Percentiles rank a stretch among this genome's conserved stretches.
phyloP scores from a whole-genome alignment of 35 echinoderm and acorn worm species.

The Ophiothrix spiculata region DNA sequence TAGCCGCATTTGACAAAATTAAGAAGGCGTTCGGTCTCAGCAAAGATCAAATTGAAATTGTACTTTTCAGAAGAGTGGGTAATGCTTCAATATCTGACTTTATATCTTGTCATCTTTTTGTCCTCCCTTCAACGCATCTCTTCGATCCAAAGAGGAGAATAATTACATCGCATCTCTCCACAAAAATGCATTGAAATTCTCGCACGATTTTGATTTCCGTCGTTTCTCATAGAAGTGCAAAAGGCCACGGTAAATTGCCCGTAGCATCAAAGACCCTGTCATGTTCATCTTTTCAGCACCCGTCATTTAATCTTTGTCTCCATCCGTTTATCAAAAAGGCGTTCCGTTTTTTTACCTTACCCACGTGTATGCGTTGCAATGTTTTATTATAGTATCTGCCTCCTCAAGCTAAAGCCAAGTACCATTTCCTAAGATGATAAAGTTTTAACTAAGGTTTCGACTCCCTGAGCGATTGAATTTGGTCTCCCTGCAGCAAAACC shows the following conservation, averaged over 20 bases:
- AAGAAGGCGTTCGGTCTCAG: too few species aligned
- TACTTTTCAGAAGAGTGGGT: too few species aligned
- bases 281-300: neutral
- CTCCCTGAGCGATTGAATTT: neutral
- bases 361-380: neutral
- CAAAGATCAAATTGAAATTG: too few species aligned
- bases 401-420: neutral
- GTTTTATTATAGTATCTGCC: neutral
- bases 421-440: neutral
- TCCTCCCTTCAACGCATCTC: too few species aligned
- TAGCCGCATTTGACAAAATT: too few species aligned
- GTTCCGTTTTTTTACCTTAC: neutral
- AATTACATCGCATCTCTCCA: neutral
- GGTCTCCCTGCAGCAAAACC: neutral
- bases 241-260: conserved; percentile 6
- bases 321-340: neutral
- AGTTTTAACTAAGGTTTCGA: neutral
- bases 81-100: too few species aligned
- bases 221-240: neutral
- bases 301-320: neutral
- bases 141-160: neutral
- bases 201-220: conserved; percentile 9
- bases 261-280: conserved; percentile 4
- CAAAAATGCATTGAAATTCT: neutral
- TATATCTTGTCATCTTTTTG: too few species aligned